phyloP scores from a whole-genome alignment of 2,113 vertebrate species.

The Rhinolophus sinicus region DNA sequence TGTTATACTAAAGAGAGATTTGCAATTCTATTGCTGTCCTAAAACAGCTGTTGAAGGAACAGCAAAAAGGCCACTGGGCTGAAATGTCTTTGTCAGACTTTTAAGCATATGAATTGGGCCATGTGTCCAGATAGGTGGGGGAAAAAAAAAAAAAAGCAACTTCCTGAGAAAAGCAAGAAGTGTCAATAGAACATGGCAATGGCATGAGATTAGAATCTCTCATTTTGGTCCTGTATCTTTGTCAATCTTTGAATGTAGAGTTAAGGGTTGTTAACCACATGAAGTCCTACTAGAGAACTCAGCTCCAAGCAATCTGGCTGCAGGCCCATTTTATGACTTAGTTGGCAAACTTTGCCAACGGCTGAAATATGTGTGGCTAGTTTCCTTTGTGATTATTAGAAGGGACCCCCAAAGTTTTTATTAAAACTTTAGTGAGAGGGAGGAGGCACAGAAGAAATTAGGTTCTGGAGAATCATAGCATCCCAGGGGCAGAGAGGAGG shows the following conservation, averaged over 20 bases:
- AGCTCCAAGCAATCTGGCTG: background rate
- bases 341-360: background rate
- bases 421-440: background rate
- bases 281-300: background rate
- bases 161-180: background rate
- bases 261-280: background rate
- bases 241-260: background rate
- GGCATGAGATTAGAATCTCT: background rate
- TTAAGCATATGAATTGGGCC: background rate
- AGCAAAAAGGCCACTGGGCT: background rate
- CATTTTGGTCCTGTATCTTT: background rate
- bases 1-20: background rate
- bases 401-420: background rate
- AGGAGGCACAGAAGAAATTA: background rate
- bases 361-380: rapidly evolving
- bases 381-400: background rate
- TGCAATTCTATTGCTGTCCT: background rate
- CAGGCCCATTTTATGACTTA: background rate
- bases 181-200: background rate
- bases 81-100: background rate
- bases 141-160: background rate
- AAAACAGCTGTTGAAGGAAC: background rate
- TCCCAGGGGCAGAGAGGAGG: background rate
- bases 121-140: background rate
- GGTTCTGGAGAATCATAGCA: background rate